Evolutionary conservation across 2,888 invertebrate genomes (phyloP).

Genomic region (Xylophagus ater): DNA sequence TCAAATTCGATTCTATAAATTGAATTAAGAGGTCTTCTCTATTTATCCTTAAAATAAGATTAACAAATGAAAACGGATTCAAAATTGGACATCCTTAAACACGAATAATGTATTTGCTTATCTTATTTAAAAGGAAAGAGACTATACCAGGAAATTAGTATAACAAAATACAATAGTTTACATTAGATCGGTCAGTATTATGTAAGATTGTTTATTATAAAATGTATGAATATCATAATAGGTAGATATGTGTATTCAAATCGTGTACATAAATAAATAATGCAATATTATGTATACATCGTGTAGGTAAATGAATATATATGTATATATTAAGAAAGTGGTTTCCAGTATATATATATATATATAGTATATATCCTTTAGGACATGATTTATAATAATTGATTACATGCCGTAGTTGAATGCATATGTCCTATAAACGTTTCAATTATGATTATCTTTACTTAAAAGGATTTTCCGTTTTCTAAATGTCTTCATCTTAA

Average conservation of each 20-base stretch:
- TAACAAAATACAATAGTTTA: not conserved
- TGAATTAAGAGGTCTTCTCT: constrained; percentile 2
- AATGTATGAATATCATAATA: too few species aligned
- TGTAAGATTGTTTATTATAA: too few species aligned
- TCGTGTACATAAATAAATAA: too few species aligned
- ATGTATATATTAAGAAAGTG: too few species aligned
- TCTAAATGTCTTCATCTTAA: not conserved
- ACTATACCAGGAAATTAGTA: not conserved
- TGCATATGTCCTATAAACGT: constrained; percentile 1
- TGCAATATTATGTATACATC: too few species aligned
- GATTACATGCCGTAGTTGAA: not conserved
- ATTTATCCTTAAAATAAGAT: not conserved
- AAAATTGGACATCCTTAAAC: constrained; percentile 1
- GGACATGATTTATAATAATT: constrained; percentile 1
- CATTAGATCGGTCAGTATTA: too few species aligned
- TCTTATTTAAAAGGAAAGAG: not conserved
- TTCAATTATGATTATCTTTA: not conserved
- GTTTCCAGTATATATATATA: too few species aligned
- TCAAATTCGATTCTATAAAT: not conserved
- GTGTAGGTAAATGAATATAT: too few species aligned
- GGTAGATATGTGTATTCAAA: too few species aligned
- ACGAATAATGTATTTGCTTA: not conserved
- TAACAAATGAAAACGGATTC: too few species aligned
- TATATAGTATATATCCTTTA: too few species aligned
- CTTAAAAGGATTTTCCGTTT: not conserved